phyloP scores from a whole-genome alignment of 1,140 invertebrate species.

The Lethrus apterus region DNA sequence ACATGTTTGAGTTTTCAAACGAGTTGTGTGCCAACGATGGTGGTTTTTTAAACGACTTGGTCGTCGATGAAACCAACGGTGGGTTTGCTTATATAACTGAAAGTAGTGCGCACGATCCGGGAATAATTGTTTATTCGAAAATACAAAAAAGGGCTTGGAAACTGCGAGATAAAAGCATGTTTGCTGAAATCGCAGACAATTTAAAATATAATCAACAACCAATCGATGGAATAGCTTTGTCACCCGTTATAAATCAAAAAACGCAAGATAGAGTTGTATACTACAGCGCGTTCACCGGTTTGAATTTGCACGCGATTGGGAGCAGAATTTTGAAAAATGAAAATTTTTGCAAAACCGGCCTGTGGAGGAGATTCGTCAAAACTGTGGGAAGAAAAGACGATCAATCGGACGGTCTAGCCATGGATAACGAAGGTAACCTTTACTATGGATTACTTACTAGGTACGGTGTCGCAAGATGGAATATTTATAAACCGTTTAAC shows the following conservation, averaged over 20 bases:
- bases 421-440: conserved; percentile 54
- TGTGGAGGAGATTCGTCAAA: conserved; percentile 36
- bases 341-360: conserved; percentile 30
- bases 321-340: conserved; percentile 48
- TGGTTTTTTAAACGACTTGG: conserved; percentile 58
- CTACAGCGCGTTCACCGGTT: conserved; percentile 55
- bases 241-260: conserved; percentile 42
- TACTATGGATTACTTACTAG: conserved; percentile 57
- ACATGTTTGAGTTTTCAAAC: conserved; percentile 48
- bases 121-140: conserved; percentile 59
- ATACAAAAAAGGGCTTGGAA: conserved; percentile 58
- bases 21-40: conserved; percentile 45
- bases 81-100: conserved; percentile 63
- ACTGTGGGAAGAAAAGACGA: conserved; percentile 53
- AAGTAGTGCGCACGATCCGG: conserved; percentile 53
- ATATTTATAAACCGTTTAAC: conserved; percentile 42
- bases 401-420: conserved; percentile 57
- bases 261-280: conserved; percentile 48
- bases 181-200: conserved; percentile 47
- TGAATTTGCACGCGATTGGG: conserved; percentile 51
- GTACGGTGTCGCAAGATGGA: conserved; percentile 56
- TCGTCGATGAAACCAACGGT: conserved; percentile 57
- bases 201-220: conserved; percentile 44
- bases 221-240: conserved; percentile 57
- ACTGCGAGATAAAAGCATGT: conserved; percentile 56